Percentiles rank a stretch among this genome's conserved stretches.
phyloP scores from a whole-genome alignment of 1,140 invertebrate species.

The Euura lappo region DNA sequence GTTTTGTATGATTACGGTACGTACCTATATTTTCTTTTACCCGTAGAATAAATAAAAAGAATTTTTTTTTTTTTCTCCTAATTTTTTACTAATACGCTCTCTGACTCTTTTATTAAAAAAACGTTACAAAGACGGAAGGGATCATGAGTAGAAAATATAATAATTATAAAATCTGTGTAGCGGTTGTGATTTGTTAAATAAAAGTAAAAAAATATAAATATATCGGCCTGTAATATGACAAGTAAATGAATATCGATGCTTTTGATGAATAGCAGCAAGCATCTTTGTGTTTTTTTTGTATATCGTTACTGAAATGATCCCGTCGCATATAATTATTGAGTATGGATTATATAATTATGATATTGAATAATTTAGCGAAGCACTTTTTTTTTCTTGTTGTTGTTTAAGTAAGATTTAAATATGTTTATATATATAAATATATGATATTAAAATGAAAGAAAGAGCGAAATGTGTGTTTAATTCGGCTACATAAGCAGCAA shows the following conservation, averaged over 20 bases:
- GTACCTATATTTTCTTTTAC: constrained; percentile 21
- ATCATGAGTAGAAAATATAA: neutral
- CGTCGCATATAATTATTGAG: too few relatives aligned
- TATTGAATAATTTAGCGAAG: too few relatives aligned
- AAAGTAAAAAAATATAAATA: neutral
- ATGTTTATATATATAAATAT: neutral
- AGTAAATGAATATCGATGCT: neutral
- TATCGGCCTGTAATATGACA: neutral
- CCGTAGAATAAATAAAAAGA: neutral
- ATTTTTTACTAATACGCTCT: neutral
- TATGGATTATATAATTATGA: too few relatives aligned
- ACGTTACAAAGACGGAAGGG: neutral
- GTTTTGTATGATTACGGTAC: constrained; percentile 18
- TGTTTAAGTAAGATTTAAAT: neutral
- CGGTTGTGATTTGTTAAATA: too few relatives aligned
- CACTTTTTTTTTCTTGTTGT: too few relatives aligned
- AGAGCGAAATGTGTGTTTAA: neutral
- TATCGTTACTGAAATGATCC: too few relatives aligned
- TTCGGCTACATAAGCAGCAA: constrained; percentile 50
- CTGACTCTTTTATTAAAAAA: neutral
- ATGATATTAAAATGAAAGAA: neutral
- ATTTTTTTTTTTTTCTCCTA: constrained; percentile 11
- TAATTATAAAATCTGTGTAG: too few relatives aligned
- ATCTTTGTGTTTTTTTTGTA: too few relatives aligned
- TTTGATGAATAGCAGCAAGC: too few relatives aligned